phyloP scores from a whole-genome alignment of 23 tunicate genomes.

The Halocynthia aurantium region DNA sequence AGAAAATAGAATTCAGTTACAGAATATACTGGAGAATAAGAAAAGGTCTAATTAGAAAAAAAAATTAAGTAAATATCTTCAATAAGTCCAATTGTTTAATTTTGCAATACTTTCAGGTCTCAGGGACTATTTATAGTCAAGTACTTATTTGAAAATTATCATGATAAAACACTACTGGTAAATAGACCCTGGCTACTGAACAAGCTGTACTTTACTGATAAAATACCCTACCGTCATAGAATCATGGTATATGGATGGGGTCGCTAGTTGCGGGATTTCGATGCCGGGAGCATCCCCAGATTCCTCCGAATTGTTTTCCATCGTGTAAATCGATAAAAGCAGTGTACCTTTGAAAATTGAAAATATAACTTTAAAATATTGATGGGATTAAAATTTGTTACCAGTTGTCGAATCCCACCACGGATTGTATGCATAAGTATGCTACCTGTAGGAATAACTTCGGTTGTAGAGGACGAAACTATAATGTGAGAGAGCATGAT shows the following conservation, averaged over 20 bases:
- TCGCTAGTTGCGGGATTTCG: conserved; percentile 49
- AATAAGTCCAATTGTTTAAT: not conserved
- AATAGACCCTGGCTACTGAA: too few species aligned
- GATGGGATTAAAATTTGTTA: not conserved
- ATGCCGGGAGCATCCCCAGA: conserved; percentile 12
- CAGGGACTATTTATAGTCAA: too few species aligned
- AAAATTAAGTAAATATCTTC: not conserved
- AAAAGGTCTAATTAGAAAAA: not conserved
- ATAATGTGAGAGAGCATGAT: conserved; percentile 31
- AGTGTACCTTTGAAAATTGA: conserved; percentile 27
- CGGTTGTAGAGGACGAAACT: conserved; percentile 6
- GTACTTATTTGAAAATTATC: not conserved
- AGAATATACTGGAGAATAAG: not conserved
- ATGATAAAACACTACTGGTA: too few species aligned
- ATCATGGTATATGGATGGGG: conserved; percentile 64
- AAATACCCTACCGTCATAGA: conserved; percentile 48
- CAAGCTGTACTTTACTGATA: not conserved
- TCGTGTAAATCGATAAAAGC: conserved; percentile 56
- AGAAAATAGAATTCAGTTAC: not conserved
- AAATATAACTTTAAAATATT: too few species aligned
- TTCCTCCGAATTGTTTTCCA: conserved; percentile 15
- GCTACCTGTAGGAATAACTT: not conserved
- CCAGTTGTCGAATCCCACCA: not conserved
- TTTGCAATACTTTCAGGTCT: too few species aligned
- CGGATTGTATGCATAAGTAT: too few species aligned